Base-by-base conservation (phyloP, 2,797 vertebrate genomes). In the Glyptemys insculpta region DNA sequence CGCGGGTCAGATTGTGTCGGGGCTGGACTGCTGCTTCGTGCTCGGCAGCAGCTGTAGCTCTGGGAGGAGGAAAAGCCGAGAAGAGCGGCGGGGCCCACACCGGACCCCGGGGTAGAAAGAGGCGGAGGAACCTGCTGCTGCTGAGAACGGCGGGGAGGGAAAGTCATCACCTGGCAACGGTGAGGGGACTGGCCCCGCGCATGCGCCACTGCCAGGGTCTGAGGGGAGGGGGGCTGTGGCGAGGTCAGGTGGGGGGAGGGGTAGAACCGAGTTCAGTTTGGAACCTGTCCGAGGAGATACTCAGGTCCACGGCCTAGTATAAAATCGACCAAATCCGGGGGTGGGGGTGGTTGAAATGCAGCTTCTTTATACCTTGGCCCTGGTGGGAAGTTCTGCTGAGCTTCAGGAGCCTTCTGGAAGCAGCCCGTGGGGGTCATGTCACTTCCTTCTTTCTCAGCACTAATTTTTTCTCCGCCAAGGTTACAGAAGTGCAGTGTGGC, bases 131-230 rank as follows among this genome's bases (percentile, higher is more conserved):
- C 93, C 97, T 95, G 97, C 96, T 79, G 93, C 91, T 92, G 86
- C 94, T 82, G 97, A 95, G 95, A 92, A 83, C 97, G 96, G 97
- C 95, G 96, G 95, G 94, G 96, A 95, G 97, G 95, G 92, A 94
- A 92, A 97, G 93, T 97, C 97, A 41, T 72, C 65, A 96, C 97
- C 96, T 95, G 97, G 97, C 97, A 97, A 97, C 97, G 97, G 97
- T 97, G 97, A 96, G 97, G 87, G 94, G 92, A 81, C n/a, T 23
- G 1, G 88, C 34, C 5, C 25, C 5, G 56, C 34, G 72, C 91
- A 93, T 87, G 92, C 85, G 88, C 85, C 47, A 2, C 37, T 34
- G 54, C 2, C n/a, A 25, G 89, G 41, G 23, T 50, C 29, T 56
- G 44, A 15, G 16, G n/a, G 57, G 91, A 25, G 87, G 86, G 86